Evolutionary conservation across 2,797 vertebrate species (phyloP).

Genomic region (Poeciliopsis presidionis): DNA sequence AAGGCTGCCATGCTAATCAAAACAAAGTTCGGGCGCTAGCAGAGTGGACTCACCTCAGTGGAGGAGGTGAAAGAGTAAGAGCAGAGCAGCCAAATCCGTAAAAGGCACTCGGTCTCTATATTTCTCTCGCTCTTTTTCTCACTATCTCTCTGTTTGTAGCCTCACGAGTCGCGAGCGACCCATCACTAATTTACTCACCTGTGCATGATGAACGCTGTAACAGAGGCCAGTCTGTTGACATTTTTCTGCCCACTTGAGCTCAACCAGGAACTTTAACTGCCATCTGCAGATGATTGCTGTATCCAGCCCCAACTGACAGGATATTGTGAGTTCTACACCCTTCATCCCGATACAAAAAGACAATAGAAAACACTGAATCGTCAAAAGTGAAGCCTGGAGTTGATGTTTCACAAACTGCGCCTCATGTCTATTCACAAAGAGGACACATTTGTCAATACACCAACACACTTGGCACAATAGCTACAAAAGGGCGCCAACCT

Average conservation of each 20-base stretch:
- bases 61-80: no score
- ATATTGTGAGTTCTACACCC: neutral
- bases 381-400: neutral
- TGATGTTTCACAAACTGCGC: neutral
- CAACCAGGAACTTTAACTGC: neutral
- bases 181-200: neutral
- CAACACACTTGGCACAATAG: neutral
- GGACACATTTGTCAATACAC: neutral
- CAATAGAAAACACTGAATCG: neutral
- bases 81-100: no score
- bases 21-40: no score
- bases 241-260: neutral
- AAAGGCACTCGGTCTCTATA: no score
- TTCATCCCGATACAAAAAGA: neutral
- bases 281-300: neutral
- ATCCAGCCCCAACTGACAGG: neutral
- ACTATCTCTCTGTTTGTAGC: no score
- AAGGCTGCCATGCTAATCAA: no score
- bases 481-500: neutral
- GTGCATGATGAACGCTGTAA: neutral
- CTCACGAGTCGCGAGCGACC: no score
- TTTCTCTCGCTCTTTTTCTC: no score
- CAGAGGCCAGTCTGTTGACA: neutral
- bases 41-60: no score
- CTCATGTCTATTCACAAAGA: neutral